These are phyloP conservation scores for Gobiocypris rarus DNA, from an alignment of 2,113 vertebrate genomes.

Conservation along the genomic window DNA sequence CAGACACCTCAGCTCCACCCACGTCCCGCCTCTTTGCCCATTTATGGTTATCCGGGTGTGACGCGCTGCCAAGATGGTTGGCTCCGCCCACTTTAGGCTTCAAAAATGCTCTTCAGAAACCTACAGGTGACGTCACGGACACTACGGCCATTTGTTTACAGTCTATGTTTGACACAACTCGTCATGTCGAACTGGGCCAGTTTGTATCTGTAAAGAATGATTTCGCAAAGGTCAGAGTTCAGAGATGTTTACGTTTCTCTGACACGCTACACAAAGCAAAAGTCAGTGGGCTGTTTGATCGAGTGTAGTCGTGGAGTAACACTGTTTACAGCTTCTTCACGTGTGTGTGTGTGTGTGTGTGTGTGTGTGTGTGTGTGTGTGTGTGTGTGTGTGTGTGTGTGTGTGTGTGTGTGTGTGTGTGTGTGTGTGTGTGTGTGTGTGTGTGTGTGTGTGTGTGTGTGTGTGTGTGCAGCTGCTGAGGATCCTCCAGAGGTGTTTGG, in stretches of 20 bases:
- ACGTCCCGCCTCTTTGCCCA: too few species aligned
- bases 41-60: too few species aligned
- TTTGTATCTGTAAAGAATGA: neutral
- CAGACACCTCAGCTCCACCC: too few species aligned
- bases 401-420: neutral
- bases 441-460: constrained; percentile 8
- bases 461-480: constrained; percentile 47
- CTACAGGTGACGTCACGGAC: too few species aligned
- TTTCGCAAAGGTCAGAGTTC: neutral
- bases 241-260: neutral
- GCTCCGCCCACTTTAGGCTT: too few species aligned
- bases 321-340: constrained; percentile 33
- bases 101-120: too few species aligned
- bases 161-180: too few species aligned
- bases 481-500: constrained; percentile 39
- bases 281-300: neutral
- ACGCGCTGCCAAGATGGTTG: too few species aligned
- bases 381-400: constrained; percentile 22
- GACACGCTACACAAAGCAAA: neutral
- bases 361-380: neutral
- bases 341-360: constrained; percentile 9
- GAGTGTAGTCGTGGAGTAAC: neutral
- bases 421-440: constrained; percentile 17
- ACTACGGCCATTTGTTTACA: too few species aligned
- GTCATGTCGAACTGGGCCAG: neutral